Conservation (phyloP, 2,888 invertebrate species). For the Ormyrus nitidulus region DNA sequence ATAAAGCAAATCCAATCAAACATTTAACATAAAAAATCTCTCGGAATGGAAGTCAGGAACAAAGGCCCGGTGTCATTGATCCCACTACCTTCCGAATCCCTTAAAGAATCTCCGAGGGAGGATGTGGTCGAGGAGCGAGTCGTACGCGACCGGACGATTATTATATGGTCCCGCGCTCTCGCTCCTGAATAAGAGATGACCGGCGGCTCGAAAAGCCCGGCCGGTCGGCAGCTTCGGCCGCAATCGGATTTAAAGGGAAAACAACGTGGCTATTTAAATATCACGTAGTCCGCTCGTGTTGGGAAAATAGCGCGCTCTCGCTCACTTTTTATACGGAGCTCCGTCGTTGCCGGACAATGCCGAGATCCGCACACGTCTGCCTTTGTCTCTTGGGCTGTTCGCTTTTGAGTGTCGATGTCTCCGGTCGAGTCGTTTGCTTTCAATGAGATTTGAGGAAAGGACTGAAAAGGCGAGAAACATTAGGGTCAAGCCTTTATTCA, state of each 20-base stretch:
- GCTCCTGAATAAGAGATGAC: constrained; percentile 27
- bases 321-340: neutral
- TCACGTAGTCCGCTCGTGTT: neutral
- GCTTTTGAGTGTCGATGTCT: no score
- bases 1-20: no score
- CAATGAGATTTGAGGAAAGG: no score
- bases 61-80: constrained; percentile 23
- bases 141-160: constrained; percentile 41
- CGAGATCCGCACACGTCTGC: neutral
- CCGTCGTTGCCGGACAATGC: neutral
- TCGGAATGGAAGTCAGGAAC: neutral
- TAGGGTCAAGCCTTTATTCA: no score
- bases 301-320: neutral
- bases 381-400: no score
- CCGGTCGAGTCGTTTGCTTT: no score
- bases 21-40: no score
- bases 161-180: neutral
- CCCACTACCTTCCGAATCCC: constrained; percentile 18
- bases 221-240: neutral
- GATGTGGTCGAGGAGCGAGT: constrained; percentile 25
- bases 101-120: constrained; percentile 8
- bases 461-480: no score
- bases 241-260: no score
- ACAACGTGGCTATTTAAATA: no score
- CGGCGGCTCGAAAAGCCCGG: neutral